Conservation (phyloP, 2,113 vertebrate genomes). For the Tapirus terrestris region DNA sequence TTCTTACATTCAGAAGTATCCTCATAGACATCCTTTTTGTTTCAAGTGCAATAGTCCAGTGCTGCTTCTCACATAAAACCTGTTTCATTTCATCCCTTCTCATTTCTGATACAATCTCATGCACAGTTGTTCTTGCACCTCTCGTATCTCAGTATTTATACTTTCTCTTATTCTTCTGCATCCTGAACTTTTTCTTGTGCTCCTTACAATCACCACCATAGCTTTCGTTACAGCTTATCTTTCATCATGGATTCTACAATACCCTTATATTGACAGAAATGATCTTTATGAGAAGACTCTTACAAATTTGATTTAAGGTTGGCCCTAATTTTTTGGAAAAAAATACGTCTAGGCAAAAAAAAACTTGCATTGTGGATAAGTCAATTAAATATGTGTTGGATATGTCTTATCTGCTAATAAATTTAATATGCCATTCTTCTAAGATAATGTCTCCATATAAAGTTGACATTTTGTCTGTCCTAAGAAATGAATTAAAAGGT, state of each 20-base stretch:
- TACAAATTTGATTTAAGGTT: neutral
- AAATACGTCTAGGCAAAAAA: neutral
- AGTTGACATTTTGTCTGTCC: neutral
- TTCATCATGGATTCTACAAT: neutral
- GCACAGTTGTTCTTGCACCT: neutral
- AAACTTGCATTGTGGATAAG: neutral
- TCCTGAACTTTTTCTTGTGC: neutral
- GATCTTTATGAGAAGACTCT: neutral
- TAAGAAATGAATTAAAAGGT: neutral
- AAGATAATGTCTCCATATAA: neutral
- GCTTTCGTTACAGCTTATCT: neutral
- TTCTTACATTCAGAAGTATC: neutral
- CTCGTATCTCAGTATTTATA: neutral
- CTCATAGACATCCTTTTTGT: neutral
- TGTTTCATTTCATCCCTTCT: neutral
- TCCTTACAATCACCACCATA: neutral
- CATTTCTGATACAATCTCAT: neutral
- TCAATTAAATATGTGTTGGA: neutral
- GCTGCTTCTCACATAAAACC: neutral
- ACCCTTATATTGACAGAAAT: neutral
- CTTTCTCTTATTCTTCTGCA: neutral
- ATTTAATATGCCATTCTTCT: neutral
- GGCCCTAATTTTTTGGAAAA: neutral
- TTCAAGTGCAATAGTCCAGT: neutral
- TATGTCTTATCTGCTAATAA: neutral